Percentiles rank a stretch among this genome's conserved stretches.
phyloP scores from a whole-genome alignment of 2,888 invertebrate species.

The Zaprionus bogoriensis region DNA sequence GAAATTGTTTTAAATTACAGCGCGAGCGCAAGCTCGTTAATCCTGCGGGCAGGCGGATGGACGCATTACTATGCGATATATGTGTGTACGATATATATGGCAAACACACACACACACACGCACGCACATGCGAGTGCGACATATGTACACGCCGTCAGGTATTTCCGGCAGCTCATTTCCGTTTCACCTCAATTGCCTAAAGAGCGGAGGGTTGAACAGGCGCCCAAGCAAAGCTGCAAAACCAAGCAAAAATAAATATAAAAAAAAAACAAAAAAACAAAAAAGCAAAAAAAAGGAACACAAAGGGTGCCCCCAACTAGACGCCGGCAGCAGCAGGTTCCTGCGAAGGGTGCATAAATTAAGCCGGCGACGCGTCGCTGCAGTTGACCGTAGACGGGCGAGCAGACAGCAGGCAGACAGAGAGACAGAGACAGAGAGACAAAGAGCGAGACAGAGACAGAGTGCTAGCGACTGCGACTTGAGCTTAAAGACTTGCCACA shows the following conservation, averaged over 20 bases:
- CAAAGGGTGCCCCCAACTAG: constrained; percentile 51
- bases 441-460: constrained; percentile 4
- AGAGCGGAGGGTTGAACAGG: constrained; percentile 16
- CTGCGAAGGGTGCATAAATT: constrained; percentile 79
- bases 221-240: constrained; percentile 42
- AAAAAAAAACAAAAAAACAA: constrained; percentile 19
- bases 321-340: constrained; percentile 61
- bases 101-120: constrained; percentile 24
- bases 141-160: constrained; percentile 64
- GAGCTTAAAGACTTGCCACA: constrained; percentile 32
- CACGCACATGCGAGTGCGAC: constrained; percentile 16
- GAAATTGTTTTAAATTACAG: constrained; percentile 76
- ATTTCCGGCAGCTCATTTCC: constrained; percentile 80
- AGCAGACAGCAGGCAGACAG: constrained; percentile 8
- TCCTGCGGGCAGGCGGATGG: constrained; percentile 34
- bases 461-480: constrained; percentile 36
- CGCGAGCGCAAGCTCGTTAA: constrained; percentile 55
- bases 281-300: constrained; percentile 8
- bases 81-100: not conserved
- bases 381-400: constrained; percentile 65
- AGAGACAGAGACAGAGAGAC: constrained; percentile 9
- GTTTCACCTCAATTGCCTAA: constrained; percentile 75
- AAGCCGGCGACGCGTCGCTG: constrained; percentile 57
- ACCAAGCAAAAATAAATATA: constrained; percentile 55
- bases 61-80: too few relatives aligned